These are phyloP conservation scores for Silurus aristotelis DNA, from an alignment of 2,797 vertebrate genomes.

Conservation along the genomic window DNA sequence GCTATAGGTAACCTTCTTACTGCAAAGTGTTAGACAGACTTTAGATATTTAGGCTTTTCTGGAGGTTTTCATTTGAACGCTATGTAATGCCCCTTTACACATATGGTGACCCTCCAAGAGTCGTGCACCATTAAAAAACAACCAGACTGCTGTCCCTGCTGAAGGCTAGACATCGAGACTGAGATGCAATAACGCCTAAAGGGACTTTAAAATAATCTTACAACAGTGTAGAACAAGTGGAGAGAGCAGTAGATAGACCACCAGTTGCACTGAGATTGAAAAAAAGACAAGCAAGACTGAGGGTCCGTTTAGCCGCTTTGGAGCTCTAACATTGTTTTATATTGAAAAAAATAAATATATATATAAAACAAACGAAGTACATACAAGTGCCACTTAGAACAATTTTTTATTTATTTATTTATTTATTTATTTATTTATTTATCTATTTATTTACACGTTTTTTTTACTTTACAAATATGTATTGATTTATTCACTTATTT, in stretches of 20 bases:
- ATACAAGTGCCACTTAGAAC: conserved; percentile 77
- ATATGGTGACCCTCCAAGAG: conserved; percentile 52
- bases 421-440: conserved; percentile 68
- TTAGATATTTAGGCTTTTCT: conserved; percentile 26
- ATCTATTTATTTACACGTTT: conserved; percentile 73
- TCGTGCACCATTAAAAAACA: conserved; percentile 45
- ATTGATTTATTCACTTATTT: conserved; percentile 29
- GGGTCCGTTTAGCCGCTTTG: conserved; percentile 66
- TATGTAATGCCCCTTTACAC: conserved; percentile 26
- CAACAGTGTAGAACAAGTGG: conserved; percentile 18
- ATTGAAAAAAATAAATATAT: conserved; percentile 27
- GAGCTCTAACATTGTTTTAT: conserved; percentile 68
- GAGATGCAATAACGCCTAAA: conserved; percentile 30
- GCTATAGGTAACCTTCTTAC: background rate
- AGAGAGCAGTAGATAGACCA: conserved; percentile 1
- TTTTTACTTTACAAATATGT: conserved; percentile 67
- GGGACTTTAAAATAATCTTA: conserved; percentile 40
- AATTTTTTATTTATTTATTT: conserved; percentile 73
- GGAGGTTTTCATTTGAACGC: conserved; percentile 9
- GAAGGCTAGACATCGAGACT: conserved; percentile 16
- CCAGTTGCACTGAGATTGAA: conserved; percentile 30
- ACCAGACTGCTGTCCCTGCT: conserved; percentile 41
- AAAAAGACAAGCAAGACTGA: background rate
- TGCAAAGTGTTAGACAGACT: conserved; percentile 48
- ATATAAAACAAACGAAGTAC: conserved; percentile 36